Evolutionary conservation across 2,888 invertebrate species (phyloP), one percentile per base, ranked within the genome.

Genomic region (Amblyjoppa proteus): DNA sequence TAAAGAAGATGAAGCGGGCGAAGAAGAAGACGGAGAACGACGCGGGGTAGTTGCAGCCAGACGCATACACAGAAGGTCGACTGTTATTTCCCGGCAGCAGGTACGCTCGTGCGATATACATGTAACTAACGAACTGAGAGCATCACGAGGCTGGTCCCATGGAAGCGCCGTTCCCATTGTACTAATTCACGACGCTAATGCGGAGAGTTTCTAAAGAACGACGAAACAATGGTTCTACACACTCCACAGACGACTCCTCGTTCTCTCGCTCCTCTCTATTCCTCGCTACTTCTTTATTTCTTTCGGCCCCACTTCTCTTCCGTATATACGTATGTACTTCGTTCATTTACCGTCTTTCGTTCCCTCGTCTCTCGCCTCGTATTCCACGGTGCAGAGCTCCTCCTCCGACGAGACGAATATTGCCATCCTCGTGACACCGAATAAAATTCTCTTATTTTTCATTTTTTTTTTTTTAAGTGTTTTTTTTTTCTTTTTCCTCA

Each of bases 141-240:
- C 68, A 78, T 81, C 73, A 28, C 58, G 64, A 83, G 71, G 71
- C 76, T 25, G 70, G 34, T 56, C 53, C 74, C 51, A 45, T 28
- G 73, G 69, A 75, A 83, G 76, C 77, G 71, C 34, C 25, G 56
- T 82, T 69, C 41, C 87, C 88, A 89, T 90, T 88, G 89, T 88
- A 85, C 89, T 88, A 89, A 91, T 89, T 89, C 90, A 87, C 88
- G 87, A 85, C 89, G 88, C 90, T 91, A 90, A 91, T 89, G 87
- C 83, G 75, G 79, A 89, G 87, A 88, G 88, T 88, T 89, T 90
- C 89, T 88, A 91, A 91, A 90, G 89, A 91, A 90, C 88, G 87
- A 64, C 68, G 84, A 90, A 90, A 91, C 90, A 90, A 91, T 90
- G 87, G 83, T 77, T 80, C 79, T 80, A 86, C 88, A 88, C 86